These are phyloP conservation scores for Lacanobia wlatinum DNA, from an alignment of 2,888 invertebrate genomes.

Conservation along the genomic window DNA sequence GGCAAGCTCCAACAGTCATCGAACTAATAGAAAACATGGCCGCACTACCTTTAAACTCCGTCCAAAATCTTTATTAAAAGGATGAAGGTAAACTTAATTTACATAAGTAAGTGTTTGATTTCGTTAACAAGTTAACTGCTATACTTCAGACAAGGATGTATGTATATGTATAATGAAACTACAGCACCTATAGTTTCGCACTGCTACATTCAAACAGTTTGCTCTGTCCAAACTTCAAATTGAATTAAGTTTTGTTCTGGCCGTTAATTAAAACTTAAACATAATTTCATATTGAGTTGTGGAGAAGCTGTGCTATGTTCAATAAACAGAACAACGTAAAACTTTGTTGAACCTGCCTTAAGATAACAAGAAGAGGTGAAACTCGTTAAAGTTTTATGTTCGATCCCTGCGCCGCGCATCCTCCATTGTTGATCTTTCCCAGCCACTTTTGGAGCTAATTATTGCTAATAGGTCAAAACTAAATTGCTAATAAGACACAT, in stretches of 20 bases:
- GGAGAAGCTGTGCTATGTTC: conserved; percentile 78
- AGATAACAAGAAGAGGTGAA: conserved; percentile 86
- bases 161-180: conserved; percentile 43
- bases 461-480: conserved; percentile 70
- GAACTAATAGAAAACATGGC: background rate
- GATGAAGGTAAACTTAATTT: conserved; percentile 29
- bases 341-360: conserved; percentile 80
- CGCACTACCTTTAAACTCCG: background rate
- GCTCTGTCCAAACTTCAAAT: conserved; percentile 72
- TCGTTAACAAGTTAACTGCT: conserved; percentile 34
- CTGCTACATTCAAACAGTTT: conserved; percentile 61
- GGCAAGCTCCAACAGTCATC: background rate
- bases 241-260: conserved; percentile 74
- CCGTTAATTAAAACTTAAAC: conserved; percentile 83
- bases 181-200: conserved; percentile 22
- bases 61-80: conserved; percentile 5
- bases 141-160: conserved; percentile 28
- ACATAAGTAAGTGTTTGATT: conserved; percentile 25
- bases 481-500: conserved; percentile 34
- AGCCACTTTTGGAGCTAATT: conserved; percentile 74
- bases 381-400: conserved; percentile 89
- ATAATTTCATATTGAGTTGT: conserved; percentile 81
- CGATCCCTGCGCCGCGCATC: conserved; percentile 69
- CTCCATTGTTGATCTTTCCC: conserved; percentile 79
- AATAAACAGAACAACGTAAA: conserved; percentile 83